Percentiles rank a stretch among this genome's conserved stretches.
phyloP scores from a whole-genome alignment of 2,797 vertebrate species.

The Diplodus sargus region DNA sequence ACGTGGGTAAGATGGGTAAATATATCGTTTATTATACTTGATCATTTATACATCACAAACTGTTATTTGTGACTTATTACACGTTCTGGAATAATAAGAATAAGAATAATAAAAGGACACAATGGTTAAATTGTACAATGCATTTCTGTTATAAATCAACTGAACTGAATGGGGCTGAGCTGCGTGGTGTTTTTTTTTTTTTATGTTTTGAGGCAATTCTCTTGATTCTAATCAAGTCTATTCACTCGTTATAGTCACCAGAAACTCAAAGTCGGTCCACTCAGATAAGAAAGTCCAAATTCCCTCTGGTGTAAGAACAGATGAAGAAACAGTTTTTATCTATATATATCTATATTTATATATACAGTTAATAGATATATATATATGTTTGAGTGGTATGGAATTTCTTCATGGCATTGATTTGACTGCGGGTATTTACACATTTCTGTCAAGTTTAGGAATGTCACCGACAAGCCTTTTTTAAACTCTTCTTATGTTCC shows the following conservation, averaged over 20 bases:
- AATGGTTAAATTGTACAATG: conserved; percentile 83
- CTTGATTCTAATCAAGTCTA: conserved; percentile 57
- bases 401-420: conserved; percentile 76
- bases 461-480: conserved; percentile 65
- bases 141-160: conserved; percentile 73
- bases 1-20: conserved; percentile 84
- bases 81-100: conserved; percentile 76
- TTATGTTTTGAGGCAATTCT: conserved; percentile 72
- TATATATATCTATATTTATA: conserved; percentile 49
- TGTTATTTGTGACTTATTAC: conserved; percentile 81
- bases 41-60: conserved; percentile 87
- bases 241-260: neutral
- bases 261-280: conserved; percentile 40
- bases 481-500: conserved; percentile 51
- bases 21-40: conserved; percentile 87
- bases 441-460: conserved; percentile 66
- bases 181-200: conserved; percentile 38
- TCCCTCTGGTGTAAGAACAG: conserved; percentile 56
- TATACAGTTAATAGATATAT: conserved; percentile 27
- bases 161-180: conserved; percentile 58
- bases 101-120: conserved; percentile 71
- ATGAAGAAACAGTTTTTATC: conserved; percentile 47
- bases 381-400: conserved; percentile 46
- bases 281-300: conserved; percentile 65
- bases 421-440: conserved; percentile 77